Evolutionary conservation across 2,888 invertebrate genomes (phyloP).

Genomic region (Drosophila flavopinicola): DNA sequence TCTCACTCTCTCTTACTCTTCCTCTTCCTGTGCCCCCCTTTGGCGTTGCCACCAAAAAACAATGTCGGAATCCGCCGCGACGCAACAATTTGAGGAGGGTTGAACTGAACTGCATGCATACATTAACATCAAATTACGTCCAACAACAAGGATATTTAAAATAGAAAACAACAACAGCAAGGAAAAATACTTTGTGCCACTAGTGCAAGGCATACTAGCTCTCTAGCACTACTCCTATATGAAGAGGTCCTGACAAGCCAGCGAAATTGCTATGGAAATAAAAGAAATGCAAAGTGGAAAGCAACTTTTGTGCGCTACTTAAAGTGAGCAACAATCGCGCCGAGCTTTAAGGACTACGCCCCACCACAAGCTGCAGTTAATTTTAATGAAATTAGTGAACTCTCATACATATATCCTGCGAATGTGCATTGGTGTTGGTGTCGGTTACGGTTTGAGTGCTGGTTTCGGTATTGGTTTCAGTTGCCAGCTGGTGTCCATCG

Average conservation of each 20-base stretch:
- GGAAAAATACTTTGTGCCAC: slow-evolving; percentile 43
- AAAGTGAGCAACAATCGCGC: not conserved
- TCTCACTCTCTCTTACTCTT: not conserved
- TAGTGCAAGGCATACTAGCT: slow-evolving; percentile 23
- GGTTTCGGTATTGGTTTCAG: too few species aligned
- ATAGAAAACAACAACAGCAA: slow-evolving; percentile 16
- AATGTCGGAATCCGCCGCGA: slow-evolving; percentile 1
- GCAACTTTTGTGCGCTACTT: slow-evolving; percentile 7
- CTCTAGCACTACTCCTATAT: not conserved
- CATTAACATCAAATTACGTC: slow-evolving; percentile 69
- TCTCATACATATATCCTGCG: not conserved
- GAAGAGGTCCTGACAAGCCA: slow-evolving; percentile 10
- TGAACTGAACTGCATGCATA: slow-evolving; percentile 59
- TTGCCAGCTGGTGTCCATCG: slow-evolving; percentile 30
- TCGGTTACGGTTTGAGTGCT: slow-evolving; percentile 18
- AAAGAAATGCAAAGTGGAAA: slow-evolving; percentile 32
- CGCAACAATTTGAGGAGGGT: slow-evolving; percentile 6
- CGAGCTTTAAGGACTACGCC: slow-evolving; percentile 21
- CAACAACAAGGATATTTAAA: slow-evolving; percentile 39
- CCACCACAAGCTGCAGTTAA: slow-evolving; percentile 4
- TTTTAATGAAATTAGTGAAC: slow-evolving; percentile 28
- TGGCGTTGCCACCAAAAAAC: not conserved
- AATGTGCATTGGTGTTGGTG: slow-evolving; percentile 39
- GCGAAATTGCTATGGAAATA: slow-evolving; percentile 36
- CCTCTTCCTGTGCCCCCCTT: not conserved